These are phyloP conservation scores for Drosophila bocqueti DNA, from an alignment of 1,140 invertebrate species.

Conservation along the genomic window DNA sequence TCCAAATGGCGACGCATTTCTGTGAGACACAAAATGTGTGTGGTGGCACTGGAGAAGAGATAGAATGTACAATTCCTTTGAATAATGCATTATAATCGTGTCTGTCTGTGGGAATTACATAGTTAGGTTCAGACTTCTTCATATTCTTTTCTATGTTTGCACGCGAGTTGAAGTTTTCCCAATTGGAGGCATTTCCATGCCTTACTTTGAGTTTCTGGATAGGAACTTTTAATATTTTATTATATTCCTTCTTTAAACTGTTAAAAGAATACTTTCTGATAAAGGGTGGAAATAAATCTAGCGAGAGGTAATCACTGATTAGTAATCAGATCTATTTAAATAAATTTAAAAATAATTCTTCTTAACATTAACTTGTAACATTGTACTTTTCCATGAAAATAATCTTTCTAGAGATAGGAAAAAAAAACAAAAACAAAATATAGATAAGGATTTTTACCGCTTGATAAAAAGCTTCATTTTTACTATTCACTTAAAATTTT, in stretches of 20 bases:
- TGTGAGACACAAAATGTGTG: constrained; percentile 18
- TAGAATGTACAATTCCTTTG: constrained; percentile 18
- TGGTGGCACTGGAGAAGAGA: not conserved
- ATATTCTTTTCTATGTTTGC: not conserved
- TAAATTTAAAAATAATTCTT: too few relatives aligned
- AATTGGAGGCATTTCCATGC: not conserved
- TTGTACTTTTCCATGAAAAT: not conserved
- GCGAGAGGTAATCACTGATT: too few relatives aligned
- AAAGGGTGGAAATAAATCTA: not conserved
- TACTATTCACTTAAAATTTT: too few relatives aligned
- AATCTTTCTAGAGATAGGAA: too few relatives aligned
- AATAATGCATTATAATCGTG: constrained; percentile 36
- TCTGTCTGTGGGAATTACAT: constrained; percentile 15
- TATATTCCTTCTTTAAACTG: too few relatives aligned
- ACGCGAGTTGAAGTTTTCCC: constrained; percentile 12
- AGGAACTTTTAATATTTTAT: not conserved
- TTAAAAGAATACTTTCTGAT: not conserved
- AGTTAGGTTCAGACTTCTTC: not conserved
- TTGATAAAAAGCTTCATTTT: too few relatives aligned
- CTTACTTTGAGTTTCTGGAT: not conserved
- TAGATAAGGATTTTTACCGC: too few relatives aligned
- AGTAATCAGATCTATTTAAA: too few relatives aligned
- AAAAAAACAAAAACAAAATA: too few relatives aligned
- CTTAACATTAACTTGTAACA: too few relatives aligned
- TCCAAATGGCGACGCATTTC: constrained; percentile 43